Evolutionary conservation across 2,888 invertebrate species (phyloP).

Genomic region (Pammene aurita): DNA sequence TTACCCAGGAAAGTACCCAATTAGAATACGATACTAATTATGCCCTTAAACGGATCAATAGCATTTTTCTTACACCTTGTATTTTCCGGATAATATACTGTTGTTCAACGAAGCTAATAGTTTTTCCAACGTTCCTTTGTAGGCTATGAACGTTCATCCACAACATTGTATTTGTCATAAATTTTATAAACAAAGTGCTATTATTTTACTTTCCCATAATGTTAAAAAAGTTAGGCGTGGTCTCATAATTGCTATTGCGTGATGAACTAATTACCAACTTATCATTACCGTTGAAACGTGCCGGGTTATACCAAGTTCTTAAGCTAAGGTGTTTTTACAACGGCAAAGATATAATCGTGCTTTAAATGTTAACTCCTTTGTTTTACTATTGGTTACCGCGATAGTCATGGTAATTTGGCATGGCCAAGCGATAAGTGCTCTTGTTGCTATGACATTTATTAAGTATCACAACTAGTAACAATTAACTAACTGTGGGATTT

Average conservation of each 20-base stretch:
- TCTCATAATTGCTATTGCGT: constrained; percentile 19
- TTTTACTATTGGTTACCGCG: constrained; percentile 27
- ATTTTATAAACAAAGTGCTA: constrained; percentile 13
- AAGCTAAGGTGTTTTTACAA: neutral
- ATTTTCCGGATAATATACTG: too few species aligned
- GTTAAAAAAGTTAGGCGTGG: constrained; percentile 31
- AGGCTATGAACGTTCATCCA: neutral
- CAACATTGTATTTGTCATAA: neutral
- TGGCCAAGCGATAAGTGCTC: neutral
- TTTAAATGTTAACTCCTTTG: constrained; percentile 22
- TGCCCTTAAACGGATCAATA: too few species aligned
- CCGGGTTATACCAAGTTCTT: neutral
- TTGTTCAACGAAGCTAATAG: neutral
- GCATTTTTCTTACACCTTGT: too few species aligned
- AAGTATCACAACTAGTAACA: too few species aligned
- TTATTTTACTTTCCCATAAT: constrained; percentile 8
- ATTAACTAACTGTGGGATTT: too few species aligned
- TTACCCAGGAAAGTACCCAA: too few species aligned
- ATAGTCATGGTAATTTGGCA: constrained; percentile 9
- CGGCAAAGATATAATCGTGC: constrained; percentile 11
- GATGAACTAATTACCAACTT: constrained; percentile 25
- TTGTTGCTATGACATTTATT: neutral
- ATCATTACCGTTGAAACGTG: constrained; percentile 3
- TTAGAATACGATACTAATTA: too few species aligned
- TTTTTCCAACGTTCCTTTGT: neutral